Conservation (phyloP, 2,888 invertebrate species). For the Habroteleia sp. region DNA sequence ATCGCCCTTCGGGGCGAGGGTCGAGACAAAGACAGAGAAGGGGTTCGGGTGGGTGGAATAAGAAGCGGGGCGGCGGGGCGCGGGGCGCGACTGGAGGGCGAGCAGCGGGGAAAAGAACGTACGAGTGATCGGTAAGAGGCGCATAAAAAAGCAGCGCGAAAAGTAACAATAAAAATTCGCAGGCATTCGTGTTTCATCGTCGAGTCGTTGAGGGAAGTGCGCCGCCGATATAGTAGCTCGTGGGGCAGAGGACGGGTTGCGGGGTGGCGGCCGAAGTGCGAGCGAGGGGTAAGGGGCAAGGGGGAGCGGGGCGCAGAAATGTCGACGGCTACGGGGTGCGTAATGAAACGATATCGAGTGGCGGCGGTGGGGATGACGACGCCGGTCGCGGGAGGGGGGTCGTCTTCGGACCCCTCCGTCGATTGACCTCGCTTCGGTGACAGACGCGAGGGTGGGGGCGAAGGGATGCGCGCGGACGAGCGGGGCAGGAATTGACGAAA, state of each 20-base stretch:
- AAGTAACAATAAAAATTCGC: constrained; percentile 81
- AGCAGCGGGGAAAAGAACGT: constrained; percentile 38
- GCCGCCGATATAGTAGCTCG: constrained; percentile 41
- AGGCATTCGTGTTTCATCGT: constrained; percentile 78
- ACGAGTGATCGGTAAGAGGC: constrained; percentile 71
- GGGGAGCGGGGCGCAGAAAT: constrained; percentile 55
- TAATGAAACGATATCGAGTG: constrained; percentile 81
- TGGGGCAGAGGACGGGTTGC: constrained; percentile 35
- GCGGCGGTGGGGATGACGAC: constrained; percentile 68
- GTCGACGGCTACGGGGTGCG: constrained; percentile 72
- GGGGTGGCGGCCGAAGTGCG: constrained; percentile 44
- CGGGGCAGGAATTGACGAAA: constrained; percentile 75
- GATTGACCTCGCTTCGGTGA: constrained; percentile 80
- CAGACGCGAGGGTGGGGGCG: constrained; percentile 61
- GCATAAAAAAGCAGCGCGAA: constrained; percentile 76
- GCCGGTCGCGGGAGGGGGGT: constrained; percentile 61
- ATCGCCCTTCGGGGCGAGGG: constrained; percentile 31
- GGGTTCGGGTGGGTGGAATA: constrained; percentile 7
- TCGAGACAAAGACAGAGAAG: constrained; percentile 52
- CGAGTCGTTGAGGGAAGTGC: constrained; percentile 63
- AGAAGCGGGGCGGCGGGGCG: constrained; percentile 23
- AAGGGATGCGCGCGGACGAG: constrained; percentile 59
- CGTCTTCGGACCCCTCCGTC: constrained; percentile 75
- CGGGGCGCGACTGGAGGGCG: constrained; percentile 17
- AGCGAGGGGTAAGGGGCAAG: constrained; percentile 25